phyloP scores from a whole-genome alignment of 2,113 vertebrate genomes.

The Oreochromis aureus region DNA sequence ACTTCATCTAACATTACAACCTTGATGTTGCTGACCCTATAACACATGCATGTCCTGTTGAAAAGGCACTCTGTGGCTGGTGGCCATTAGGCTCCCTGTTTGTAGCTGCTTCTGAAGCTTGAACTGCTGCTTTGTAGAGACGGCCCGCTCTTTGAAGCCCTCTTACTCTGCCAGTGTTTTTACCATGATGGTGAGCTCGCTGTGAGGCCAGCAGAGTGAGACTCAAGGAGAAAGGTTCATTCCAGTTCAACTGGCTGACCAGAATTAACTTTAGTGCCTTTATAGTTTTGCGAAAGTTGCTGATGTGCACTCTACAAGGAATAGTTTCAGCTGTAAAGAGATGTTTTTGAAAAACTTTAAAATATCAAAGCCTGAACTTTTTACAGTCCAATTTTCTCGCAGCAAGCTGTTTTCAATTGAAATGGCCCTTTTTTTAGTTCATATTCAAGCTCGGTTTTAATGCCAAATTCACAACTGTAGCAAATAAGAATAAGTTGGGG shows the following conservation, averaged over 20 bases:
- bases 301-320: neutral
- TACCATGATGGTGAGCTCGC: neutral
- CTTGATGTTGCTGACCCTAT: neutral
- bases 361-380: neutral
- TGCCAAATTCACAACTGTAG: neutral
- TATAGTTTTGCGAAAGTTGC: neutral
- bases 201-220: neutral
- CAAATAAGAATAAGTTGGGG: neutral
- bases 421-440: neutral
- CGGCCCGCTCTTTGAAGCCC: slow-evolving; percentile 36
- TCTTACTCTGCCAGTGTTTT: slow-evolving; percentile 18
- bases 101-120: slow-evolving; percentile 41
- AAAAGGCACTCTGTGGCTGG: neutral
- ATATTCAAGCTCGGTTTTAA: neutral
- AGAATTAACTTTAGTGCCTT: neutral
- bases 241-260: neutral
- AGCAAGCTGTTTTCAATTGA: neutral
- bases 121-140: slow-evolving; percentile 30
- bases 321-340: neutral
- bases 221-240: neutral
- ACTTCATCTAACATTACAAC: neutral
- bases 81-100: slow-evolving; percentile 20
- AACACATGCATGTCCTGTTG: neutral
- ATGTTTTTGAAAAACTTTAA: neutral
- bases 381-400: neutral